Evolutionary conservation across 2,888 invertebrate genomes (phyloP), one percentile per base, ranked within the genome.

Genomic region (Rugalucina vietnamica): DNA sequence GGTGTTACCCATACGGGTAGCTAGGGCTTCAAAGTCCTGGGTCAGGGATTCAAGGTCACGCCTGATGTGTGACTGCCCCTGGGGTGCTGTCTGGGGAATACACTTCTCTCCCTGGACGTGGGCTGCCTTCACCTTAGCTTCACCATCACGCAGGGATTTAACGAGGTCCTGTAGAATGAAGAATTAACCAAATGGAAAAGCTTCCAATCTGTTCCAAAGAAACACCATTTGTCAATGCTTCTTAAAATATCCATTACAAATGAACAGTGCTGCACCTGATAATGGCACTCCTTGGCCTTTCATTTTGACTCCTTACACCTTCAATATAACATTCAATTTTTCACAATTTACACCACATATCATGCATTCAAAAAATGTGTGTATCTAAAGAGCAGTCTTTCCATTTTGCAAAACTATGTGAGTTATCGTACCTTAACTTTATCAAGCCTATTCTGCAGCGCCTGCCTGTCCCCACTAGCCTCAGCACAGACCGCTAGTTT

Each of bases 21-120:
- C 97, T 90, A 98, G 97, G 77, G 96, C 96, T 91, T 98, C 98
- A 98, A 98, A 99, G 73, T 97, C 96, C 0, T 97, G 97, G 90
- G 98, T 96, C 76, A 99, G 95, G 82, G 97, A 96, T 32, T 93
- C 93, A 71, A 99, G 95, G 93, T 98, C 98, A 93, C 98, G 97
- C n/a, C 98, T 96, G 79, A 99, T 97, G 12, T 97, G 97, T 95
- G 98, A 98, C 91, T 98, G 96, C 1, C 99, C 99, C 92, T 98
- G 98, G 0, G 98, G 97, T 76, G 98, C 98, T 0, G 99, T 99
- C 92, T 98, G 98, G 0, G 97, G 96, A 92, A 98, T 98, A 0
- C 98, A 95, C 94, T 97, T 98, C 95, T 99, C 98, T 0, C 98
- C 98, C 65, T 97, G 96, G 90, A 97, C 97, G 27, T 98, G 96